Base-by-base conservation (phyloP, 1,140 invertebrate species). In the Atta texana region DNA sequence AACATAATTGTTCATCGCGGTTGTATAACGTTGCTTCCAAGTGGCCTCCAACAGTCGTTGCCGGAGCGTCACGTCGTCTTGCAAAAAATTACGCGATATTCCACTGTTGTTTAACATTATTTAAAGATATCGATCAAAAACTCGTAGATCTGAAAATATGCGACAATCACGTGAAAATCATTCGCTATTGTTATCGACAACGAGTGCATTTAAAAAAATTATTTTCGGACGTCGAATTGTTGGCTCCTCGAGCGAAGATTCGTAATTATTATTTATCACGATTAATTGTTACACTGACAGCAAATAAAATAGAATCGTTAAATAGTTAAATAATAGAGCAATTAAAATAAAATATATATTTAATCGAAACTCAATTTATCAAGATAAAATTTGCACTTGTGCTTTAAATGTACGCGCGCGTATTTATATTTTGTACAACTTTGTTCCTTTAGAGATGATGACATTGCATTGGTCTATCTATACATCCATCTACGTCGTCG, bases 1-100 rank as follows among this genome's bases (percentile, higher is more conserved):
- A 91, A 93, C 44, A 16, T 91, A 92, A 93, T 94, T 92, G 90
- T 90, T 90, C 74, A 88, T 81, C 90, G 88, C 68, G 66, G 88
- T 92, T 92, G 88, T 92, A 88, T 88, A 93, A 93, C 80, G 66
- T 72, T 24, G 61, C 53, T 89, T 91, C 82, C 88, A 91, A 21
- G 75, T 61, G 85, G 31, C 49, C 24, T 18, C 57, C 69, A 49
- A 31, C 89, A 91, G 91, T 91, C 86, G 61, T 55, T 44, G 71
- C 10, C 21, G 53, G 59, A 84, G 84, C 84, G 80, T 87, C 80
- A 75, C 39, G 81, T 39, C 28, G 39, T 44, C 10, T 44, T 44
- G 39, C 8, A 44, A 44, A 21, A 74, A 75, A 28, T 28, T 18
- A 12, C 74, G 74, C 7, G n/a, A 49, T n/a, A 10, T 10, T 75